Percentiles rank a stretch among this genome's conserved stretches.
Conservation (phyloP, 53 echinoderm and acorn worm genomes). For the Paracentrotus lividus region DNA sequence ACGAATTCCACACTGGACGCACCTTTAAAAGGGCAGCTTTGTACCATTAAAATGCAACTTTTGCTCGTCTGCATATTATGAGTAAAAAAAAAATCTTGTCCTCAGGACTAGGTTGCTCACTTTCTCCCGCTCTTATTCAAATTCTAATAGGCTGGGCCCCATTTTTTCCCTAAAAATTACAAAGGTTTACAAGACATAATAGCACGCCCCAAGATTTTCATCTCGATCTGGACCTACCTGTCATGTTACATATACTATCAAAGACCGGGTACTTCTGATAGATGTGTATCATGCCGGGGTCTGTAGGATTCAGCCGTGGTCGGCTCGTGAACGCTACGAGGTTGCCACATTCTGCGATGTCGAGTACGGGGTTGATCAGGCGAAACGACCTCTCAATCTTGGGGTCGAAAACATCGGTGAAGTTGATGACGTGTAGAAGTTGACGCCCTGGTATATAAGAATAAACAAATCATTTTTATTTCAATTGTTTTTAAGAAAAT, state of each 20-base stretch:
- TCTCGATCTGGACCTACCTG: no score
- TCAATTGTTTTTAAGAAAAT: not conserved
- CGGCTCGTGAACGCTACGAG: conserved; percentile 60
- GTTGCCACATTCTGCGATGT: conserved; percentile 67
- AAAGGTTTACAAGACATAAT: no score
- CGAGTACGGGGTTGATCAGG: conserved; percentile 12
- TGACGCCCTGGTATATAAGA: not conserved
- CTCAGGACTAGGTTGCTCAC: no score
- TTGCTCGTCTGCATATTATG: no score
- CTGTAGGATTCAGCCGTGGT: not conserved
- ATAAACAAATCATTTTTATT: not conserved
- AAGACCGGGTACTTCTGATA: conserved; percentile 57
- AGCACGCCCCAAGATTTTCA: no score
- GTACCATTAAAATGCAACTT: no score
- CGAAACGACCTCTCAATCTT: conserved; percentile 54
- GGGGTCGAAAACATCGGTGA: conserved; percentile 15
- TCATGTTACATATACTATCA: conserved; percentile 48
- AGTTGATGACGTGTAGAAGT: conserved; percentile 57
- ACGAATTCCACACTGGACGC: no score
- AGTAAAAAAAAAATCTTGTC: no score
- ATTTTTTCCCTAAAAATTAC: no score
- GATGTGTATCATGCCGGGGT: conserved; percentile 57
- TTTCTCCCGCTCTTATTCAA: no score
- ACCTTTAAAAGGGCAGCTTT: no score
- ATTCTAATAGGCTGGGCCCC: no score